These are phyloP conservation scores for Rhingia rostrata DNA, from an alignment of 2,888 invertebrate species.

Conservation along the genomic window DNA sequence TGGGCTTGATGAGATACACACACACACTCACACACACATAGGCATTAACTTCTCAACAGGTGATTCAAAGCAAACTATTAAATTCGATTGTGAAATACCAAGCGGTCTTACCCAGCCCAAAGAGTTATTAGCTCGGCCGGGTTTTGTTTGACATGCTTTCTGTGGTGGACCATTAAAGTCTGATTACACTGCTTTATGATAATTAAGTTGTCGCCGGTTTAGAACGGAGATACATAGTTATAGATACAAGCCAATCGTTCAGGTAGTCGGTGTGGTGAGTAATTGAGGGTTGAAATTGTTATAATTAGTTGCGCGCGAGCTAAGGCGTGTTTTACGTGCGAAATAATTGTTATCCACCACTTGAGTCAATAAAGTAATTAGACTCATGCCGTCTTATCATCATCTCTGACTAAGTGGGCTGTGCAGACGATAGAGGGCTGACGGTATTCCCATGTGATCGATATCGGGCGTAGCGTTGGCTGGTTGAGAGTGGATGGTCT, in stretches of 20 bases:
- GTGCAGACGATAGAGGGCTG: too few relatives aligned
- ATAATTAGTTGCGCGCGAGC: background rate
- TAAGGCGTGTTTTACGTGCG: constrained; percentile 4
- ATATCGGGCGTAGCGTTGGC: too few relatives aligned
- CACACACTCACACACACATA: constrained; percentile 5
- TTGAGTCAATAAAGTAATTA: background rate
- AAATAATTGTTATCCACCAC: background rate
- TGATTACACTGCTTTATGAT: background rate
- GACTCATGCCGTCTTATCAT: background rate
- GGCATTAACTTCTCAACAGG: constrained; percentile 20
- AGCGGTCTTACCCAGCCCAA: background rate
- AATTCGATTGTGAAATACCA: constrained; percentile 51
- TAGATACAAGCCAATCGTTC: background rate
- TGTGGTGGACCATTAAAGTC: background rate
- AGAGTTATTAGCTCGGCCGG: background rate
- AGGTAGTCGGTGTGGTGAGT: background rate
- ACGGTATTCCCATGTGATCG: too few relatives aligned
- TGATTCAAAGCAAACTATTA: constrained; percentile 49
- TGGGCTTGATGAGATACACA: constrained; percentile 28
- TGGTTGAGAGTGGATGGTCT: too few relatives aligned
- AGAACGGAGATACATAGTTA: background rate
- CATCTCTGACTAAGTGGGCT: background rate
- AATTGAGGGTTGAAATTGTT: constrained; percentile 11
- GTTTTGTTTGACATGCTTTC: background rate
- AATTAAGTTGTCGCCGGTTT: background rate